Percentiles rank a stretch among this genome's conserved stretches.
Evolutionary conservation across 2,888 invertebrate genomes (phyloP).

Genomic region (Eremobia ochroleuca): DNA sequence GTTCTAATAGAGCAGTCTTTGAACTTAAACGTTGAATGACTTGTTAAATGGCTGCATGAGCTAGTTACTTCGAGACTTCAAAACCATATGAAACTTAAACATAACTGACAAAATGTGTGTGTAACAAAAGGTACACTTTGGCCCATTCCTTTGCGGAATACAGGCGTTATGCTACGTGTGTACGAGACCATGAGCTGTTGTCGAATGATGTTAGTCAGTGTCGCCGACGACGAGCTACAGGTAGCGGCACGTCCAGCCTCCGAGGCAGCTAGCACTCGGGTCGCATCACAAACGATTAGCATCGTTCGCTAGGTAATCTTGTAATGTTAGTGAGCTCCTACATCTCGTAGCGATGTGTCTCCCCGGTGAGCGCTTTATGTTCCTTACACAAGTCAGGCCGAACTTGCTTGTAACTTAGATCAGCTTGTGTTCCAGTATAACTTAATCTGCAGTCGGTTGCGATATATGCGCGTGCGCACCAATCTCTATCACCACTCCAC

Average conservation of each 20-base stretch:
- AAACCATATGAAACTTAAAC: neutral
- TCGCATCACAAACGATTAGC: slow-evolving; percentile 6
- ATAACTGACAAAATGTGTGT: neutral
- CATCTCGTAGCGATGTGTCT: slow-evolving; percentile 35
- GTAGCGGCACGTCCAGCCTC: neutral
- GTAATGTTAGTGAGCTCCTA: neutral
- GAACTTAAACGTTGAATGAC: neutral
- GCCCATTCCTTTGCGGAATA: neutral
- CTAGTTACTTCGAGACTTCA: neutral
- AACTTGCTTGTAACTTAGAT: slow-evolving; percentile 32
- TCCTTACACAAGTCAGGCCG: neutral
- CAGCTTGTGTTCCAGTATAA: slow-evolving; percentile 9
- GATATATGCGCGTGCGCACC: slow-evolving; percentile 41
- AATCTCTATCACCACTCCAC: slow-evolving; percentile 38
- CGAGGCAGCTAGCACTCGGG: neutral
- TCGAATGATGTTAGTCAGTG: too few species aligned
- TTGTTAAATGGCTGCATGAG: neutral
- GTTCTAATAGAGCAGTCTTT: neutral
- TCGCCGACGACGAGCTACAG: too few species aligned
- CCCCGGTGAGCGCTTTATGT: slow-evolving; percentile 21
- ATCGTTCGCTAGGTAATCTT: neutral
- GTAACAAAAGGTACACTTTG: neutral
- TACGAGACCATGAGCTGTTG: neutral
- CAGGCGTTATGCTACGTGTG: neutral
- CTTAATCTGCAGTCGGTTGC: slow-evolving; percentile 19